Evolutionary conservation across 1,140 invertebrate species (phyloP).

Genomic region (Cotesia glomerata): DNA sequence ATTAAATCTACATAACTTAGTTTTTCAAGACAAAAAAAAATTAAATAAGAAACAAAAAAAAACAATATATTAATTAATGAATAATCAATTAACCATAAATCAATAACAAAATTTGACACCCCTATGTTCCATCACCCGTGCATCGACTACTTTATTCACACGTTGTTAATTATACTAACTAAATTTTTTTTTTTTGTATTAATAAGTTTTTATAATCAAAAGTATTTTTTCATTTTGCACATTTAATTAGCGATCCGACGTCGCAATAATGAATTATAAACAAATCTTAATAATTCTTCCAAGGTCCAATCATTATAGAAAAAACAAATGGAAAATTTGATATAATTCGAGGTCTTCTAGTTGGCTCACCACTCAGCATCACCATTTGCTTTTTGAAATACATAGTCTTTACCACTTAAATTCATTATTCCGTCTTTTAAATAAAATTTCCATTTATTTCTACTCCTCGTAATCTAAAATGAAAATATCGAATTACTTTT

Average conservation of each 20-base stretch:
- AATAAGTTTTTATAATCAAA: neutral
- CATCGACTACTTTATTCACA: constrained; percentile 21
- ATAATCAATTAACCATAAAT: constrained; percentile 14
- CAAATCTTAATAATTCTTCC: too few relatives aligned
- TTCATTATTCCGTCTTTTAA: constrained; percentile 99
- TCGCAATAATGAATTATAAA: too few relatives aligned
- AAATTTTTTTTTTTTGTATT: neutral
- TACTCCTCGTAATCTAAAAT: constrained; percentile 89
- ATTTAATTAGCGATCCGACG: neutral
- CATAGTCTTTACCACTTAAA: constrained; percentile 95
- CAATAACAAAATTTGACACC: constrained; percentile 23
- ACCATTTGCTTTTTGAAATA: constrained; percentile 98
- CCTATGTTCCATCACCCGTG: constrained; percentile 30
- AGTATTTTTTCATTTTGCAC: neutral
- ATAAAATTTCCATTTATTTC: constrained; percentile 99
- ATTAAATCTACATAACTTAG: neutral
- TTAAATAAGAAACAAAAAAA: constrained; percentile 2
- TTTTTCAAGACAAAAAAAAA: neutral
- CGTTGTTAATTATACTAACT: neutral
- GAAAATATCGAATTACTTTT: constrained; percentile 31
- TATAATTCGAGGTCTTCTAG: neutral
- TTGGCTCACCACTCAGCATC: constrained; percentile 94
- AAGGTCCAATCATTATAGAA: neutral
- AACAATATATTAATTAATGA: constrained; percentile 18
- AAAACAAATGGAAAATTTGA: neutral